A percentile compares a stretch with the other conserved stretches of the same genome.
phyloP scores from a whole-genome alignment of 23 tunicate genomes.

The Corella eumyota region DNA sequence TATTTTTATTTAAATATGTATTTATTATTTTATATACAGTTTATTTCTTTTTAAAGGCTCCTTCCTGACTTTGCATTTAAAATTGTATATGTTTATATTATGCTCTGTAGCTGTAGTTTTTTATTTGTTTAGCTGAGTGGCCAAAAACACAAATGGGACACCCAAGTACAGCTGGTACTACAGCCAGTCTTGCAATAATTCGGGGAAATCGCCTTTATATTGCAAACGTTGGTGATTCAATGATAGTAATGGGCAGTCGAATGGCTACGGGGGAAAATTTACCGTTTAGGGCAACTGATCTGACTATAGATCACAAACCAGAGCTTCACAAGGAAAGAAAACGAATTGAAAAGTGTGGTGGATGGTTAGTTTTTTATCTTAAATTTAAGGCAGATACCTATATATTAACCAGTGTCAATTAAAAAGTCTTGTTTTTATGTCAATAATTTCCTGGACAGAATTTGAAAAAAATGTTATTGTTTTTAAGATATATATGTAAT shows the following conservation, averaged over 20 bases:
- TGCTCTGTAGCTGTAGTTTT: no score
- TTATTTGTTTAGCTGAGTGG: constrained; percentile 92
- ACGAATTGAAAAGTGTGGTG: constrained; percentile 87
- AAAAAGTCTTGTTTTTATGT: no score
- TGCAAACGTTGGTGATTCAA: constrained; percentile 96
- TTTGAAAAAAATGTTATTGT: background rate
- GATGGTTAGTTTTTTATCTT: constrained; percentile 39
- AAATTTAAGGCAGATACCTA: no score
- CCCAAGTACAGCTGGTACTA: constrained; percentile 97
- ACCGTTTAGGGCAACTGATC: constrained; percentile 27
- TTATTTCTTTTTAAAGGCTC: no score
- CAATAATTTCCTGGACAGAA: no score
- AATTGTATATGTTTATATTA: no score
- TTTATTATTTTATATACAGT: no score
- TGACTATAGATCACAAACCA: constrained; percentile 95
- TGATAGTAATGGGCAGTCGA: constrained; percentile 99
- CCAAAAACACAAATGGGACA: constrained; percentile 86
- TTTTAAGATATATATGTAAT: background rate
- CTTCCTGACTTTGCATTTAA: no score
- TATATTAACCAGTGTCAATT: no score
- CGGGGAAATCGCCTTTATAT: constrained; percentile 92
- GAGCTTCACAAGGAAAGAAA: constrained; percentile 65
- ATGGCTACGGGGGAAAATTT: constrained; percentile 11
- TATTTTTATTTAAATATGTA: no score
- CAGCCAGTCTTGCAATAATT: constrained; percentile 85